Base-by-base conservation (phyloP, 1,140 invertebrate species). In the Drosophila willistoni region DNA sequence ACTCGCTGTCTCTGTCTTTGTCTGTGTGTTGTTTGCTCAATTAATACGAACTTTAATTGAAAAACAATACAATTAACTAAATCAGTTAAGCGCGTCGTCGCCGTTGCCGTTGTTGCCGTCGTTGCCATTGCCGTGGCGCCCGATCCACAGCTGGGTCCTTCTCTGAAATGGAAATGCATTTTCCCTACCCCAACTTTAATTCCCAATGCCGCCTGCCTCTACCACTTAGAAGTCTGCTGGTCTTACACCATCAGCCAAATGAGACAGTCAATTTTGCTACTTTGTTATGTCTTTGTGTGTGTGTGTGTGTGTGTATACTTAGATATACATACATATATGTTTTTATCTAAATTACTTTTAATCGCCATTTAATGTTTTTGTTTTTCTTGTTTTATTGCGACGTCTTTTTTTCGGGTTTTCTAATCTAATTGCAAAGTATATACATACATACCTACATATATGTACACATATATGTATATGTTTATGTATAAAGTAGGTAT, bases 1-100 rank as follows among this genome's bases (percentile, higher is more conserved):
- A 42, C 19, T 59, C 13, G 1, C 33, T 47, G 56, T 54, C 17
- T 13, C 25, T 56, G 41, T 17, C 7, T 44, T 29, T 42, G 64
- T 54, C 13, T 64, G 41, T 55, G 12, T 9, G 73, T 29, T 79
- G 84, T 89, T 89, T 89, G 74, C 84, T 78, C 85, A 89, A 89
- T 89, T 90, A 90, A 89, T 81, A 90, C 71, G 67, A 89, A 84
- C 73, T 90, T 81, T 89, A 90, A 89, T 89, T 89, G 84, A 90
- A 89, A 90, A 90, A 90, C 85, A 89, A 89, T 89, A 87, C 80
- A 90, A 89, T 89, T 89, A 89, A 84, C 84, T 89, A 90, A 89
- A 90, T 89, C 84, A 83, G 84, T 84, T 87, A 87, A 82, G 82
- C 82, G 79, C 83, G 69, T 82, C 72, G 70, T 51, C 78, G 73